These are phyloP conservation scores for Orientallactaga sibirica DNA, from an alignment of 2,797 vertebrate genomes.

Conservation along the genomic window DNA sequence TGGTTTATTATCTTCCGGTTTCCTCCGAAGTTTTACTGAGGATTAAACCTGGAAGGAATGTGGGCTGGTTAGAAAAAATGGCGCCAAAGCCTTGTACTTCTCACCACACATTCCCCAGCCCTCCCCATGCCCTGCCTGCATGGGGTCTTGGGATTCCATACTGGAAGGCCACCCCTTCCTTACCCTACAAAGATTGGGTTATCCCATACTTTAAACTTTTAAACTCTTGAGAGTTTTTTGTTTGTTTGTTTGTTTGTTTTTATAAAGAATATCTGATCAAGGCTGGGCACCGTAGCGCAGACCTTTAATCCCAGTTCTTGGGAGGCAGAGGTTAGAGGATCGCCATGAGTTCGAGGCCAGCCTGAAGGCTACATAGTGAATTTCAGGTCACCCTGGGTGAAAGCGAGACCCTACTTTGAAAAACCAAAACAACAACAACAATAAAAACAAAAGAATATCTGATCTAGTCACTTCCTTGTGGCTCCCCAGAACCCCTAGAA, in stretches of 20 bases:
- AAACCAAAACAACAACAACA: too few species aligned
- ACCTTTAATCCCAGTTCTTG: too few species aligned
- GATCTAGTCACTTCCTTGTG: background rate
- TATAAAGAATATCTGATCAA: background rate
- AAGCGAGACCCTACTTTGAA: too few species aligned
- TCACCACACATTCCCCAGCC: background rate
- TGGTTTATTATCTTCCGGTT: constrained; percentile 26
- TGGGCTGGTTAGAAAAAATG: background rate
- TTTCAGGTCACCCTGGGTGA: too few species aligned
- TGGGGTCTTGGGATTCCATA: background rate
- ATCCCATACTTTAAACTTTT: background rate
- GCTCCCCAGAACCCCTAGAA: background rate
- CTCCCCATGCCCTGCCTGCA: too few species aligned
- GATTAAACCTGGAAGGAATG: constrained; percentile 68
- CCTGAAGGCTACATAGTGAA: too few species aligned
- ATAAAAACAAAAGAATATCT: background rate
- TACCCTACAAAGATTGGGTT: background rate
- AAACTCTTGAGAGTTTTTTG: background rate
- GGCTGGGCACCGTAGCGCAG: too few species aligned
- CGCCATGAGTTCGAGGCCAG: too few species aligned
- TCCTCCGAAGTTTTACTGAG: constrained; percentile 7
- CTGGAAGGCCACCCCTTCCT: background rate
- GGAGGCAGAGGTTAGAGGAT: too few species aligned
- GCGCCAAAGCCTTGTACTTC: background rate
- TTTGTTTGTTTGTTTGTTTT: background rate